Base-by-base conservation (phyloP, 2,797 vertebrate species). In the Lagodon rhomboides region DNA sequence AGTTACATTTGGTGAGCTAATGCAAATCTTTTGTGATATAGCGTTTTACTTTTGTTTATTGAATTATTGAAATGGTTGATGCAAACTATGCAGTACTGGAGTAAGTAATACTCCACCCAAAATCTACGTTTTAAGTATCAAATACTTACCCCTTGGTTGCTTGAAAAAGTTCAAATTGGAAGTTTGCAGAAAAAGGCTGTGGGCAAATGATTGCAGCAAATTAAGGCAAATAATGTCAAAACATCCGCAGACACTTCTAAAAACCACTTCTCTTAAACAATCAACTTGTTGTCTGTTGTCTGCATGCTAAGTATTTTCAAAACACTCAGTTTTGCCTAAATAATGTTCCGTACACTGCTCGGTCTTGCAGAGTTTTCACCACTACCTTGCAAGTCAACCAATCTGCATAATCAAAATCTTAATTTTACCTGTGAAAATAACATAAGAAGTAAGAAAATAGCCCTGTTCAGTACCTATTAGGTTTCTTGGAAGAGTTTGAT, bases 1-100 rank as follows among this genome's bases (percentile, higher is more conserved):
- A 3, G 49, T 72, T 69, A 30, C 51, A 16, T 76, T 47, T 47
- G 5, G 51, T 30, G 50, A 71, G 16, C 22, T 41, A 18, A 23
- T 83, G 46, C 3, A 64, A 13, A 54, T 46, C 6, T 56, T 59
- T 58, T 15, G 1, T 78, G 18, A 68, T 53, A 20, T 12, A 34
- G 41, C 51, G 27, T 49, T 30, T 61, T n/a, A 38, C 5, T 69
- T 63, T 59, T 41, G 4, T 72, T 64, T 38, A 34, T 12, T 73
- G 6, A 53, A 47, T 63, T 64, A 25, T 10, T n/a, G n/a, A 72
- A 15, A 34, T 58, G 22, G 3, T 18, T 34, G 15, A 30, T 53
- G 27, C 2, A 54, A 23, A 15, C 12, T 13, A 23, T 44, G 15
- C 9, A 8, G 20, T 38, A 27, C 16, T n/a, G 27, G 9, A 5